Conservation (phyloP, 2,888 invertebrate genomes). For the Cremastinae sp. region DNA sequence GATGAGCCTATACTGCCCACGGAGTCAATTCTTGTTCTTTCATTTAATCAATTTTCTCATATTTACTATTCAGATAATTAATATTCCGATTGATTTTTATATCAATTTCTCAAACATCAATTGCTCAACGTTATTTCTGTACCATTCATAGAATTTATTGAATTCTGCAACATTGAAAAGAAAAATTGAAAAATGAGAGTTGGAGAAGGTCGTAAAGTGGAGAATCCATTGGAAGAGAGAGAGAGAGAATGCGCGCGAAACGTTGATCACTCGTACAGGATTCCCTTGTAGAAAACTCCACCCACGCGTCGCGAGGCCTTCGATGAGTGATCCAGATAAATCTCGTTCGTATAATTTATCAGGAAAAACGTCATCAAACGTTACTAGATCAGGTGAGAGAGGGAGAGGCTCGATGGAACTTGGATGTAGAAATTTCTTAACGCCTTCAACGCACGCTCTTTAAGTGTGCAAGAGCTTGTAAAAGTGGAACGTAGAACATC, state of each 20-base stretch:
- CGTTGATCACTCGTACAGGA: constrained; percentile 51
- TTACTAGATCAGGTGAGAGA: constrained; percentile 2
- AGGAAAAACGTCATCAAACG: constrained; percentile 28
- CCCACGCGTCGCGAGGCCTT: constrained; percentile 53
- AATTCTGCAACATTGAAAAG: too few relatives aligned
- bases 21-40: too few relatives aligned
- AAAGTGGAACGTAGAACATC: too few relatives aligned
- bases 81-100: too few relatives aligned
- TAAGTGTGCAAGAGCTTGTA: too few relatives aligned
- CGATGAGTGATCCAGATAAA: constrained; percentile 37
- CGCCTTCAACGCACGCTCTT: neutral
- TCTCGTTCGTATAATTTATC: neutral
- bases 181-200: neutral
- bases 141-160: too few relatives aligned
- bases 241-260: constrained; percentile 32
- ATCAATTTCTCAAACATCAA: too few relatives aligned
- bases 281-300: constrained; percentile 39
- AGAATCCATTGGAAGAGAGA: constrained; percentile 10
- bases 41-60: too few relatives aligned
- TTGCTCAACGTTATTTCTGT: too few relatives aligned
- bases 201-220: constrained; percentile 12
- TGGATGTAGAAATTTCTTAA: constrained; percentile 26
- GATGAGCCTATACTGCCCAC: too few relatives aligned
- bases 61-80: too few relatives aligned
- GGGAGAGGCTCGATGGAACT: too few relatives aligned